Percentiles rank a stretch among this genome's conserved stretches.
These are phyloP conservation scores for Osmerus eperlanus DNA, from an alignment of 2,113 vertebrate genomes.

Conservation along the genomic window DNA sequence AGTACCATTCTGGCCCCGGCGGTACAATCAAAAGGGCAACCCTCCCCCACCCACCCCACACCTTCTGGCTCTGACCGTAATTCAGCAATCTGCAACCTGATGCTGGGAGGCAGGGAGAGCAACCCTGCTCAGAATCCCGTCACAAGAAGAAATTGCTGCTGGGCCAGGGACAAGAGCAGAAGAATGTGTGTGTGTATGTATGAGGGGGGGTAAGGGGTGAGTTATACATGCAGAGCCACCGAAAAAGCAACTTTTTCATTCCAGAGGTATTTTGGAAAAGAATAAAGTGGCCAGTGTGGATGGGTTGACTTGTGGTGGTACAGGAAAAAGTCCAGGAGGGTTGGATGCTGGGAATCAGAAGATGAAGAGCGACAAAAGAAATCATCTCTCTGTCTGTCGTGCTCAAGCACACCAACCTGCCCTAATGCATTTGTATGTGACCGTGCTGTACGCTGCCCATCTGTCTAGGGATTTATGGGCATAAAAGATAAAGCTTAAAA, in stretches of 20 bases:
- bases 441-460: constrained; percentile 39
- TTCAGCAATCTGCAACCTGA: constrained; percentile 39
- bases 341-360: constrained; percentile 37
- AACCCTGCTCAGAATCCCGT: background rate
- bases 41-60: constrained; percentile 18
- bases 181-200: background rate
- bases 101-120: background rate
- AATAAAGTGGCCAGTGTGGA: too few species aligned
- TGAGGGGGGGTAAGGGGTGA: constrained; percentile 1
- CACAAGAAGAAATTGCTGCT: background rate
- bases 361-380: too few species aligned
- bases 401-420: constrained; percentile 14
- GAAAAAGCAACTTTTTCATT: too few species aligned
- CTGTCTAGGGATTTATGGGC: constrained; percentile 46
- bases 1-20: constrained; percentile 50
- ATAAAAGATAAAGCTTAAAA: constrained; percentile 49
- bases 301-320: background rate
- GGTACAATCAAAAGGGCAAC: constrained; percentile 55
- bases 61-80: constrained; percentile 23
- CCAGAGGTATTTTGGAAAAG: too few species aligned
- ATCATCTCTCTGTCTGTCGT: constrained; percentile 32
- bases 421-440: constrained; percentile 59
- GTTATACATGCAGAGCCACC: too few species aligned
- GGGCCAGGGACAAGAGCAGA: background rate
- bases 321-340: constrained; percentile 26